phyloP scores from a whole-genome alignment of 2,797 vertebrate genomes.

The Hypotaenidia philippensis region DNA sequence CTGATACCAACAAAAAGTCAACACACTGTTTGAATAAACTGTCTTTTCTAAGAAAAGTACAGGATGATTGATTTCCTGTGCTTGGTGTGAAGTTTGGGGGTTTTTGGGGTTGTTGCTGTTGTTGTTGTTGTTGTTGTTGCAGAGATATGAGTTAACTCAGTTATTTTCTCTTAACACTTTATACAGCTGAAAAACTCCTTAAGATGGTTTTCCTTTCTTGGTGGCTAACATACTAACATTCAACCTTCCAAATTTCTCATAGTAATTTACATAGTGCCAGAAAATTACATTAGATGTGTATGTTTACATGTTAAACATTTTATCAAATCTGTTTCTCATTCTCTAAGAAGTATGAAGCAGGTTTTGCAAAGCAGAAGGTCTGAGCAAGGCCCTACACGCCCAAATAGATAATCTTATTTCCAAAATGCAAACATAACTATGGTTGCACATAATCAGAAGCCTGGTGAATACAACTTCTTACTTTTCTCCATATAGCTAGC shows the following conservation, averaged over 20 bases:
- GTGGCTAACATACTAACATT: background rate
- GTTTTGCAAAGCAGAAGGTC: background rate
- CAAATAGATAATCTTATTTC: background rate
- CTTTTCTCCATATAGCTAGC: background rate
- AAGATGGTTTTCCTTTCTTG: background rate
- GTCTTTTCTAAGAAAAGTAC: background rate
- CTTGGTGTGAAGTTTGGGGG: background rate
- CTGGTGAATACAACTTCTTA: background rate
- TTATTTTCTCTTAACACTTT: background rate
- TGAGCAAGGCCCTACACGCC: background rate
- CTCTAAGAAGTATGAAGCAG: background rate
- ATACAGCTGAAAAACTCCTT: background rate
- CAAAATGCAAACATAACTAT: background rate
- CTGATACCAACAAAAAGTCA: background rate
- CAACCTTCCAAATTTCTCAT: background rate
- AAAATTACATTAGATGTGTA: background rate
- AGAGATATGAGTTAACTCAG: background rate
- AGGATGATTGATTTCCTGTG: background rate
- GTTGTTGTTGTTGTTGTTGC: background rate
- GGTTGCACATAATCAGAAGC: background rate
- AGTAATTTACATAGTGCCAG: background rate
- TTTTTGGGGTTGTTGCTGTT: background rate
- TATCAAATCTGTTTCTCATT: background rate
- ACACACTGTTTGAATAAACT: background rate
- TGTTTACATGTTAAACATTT: accelerated